These are phyloP conservation scores for Sebastes ruberrimus DNA, from an alignment of 2,797 vertebrate genomes.

Conservation along the genomic window DNA sequence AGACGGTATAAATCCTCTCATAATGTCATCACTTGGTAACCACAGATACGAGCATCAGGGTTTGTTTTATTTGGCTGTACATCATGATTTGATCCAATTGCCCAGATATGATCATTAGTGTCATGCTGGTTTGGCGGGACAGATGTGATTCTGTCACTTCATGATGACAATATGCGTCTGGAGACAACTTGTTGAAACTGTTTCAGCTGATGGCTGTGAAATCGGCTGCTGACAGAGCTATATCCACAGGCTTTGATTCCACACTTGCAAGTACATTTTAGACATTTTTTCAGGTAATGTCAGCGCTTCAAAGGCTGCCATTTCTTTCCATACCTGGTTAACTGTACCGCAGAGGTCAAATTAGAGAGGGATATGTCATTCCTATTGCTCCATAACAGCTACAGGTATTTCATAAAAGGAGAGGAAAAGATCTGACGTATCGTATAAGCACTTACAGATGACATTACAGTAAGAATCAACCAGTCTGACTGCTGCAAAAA, in stretches of 20 bases:
- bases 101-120: constrained; percentile 10
- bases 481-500: background rate
- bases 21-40: background rate
- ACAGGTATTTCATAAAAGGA: background rate
- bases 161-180: background rate
- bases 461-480: background rate
- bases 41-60: background rate
- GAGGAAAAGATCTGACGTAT: background rate
- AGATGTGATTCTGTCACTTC: constrained; percentile 11
- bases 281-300: background rate
- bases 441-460: background rate
- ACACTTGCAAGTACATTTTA: background rate
- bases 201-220: background rate
- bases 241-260: background rate
- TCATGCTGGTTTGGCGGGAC: background rate
- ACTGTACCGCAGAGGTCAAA: background rate
- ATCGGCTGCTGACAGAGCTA: background rate
- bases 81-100: constrained; percentile 15
- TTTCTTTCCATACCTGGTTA: background rate
- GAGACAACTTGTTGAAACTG: background rate
- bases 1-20: constrained; percentile 8
- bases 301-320: background rate
- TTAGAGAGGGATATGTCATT: background rate
- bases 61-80: constrained; percentile 5
- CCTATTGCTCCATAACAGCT: background rate